Percentiles rank a stretch among this genome's conserved stretches.
Conservation (phyloP, 2,797 vertebrate species). For the Semaprochilodus insignis region DNA sequence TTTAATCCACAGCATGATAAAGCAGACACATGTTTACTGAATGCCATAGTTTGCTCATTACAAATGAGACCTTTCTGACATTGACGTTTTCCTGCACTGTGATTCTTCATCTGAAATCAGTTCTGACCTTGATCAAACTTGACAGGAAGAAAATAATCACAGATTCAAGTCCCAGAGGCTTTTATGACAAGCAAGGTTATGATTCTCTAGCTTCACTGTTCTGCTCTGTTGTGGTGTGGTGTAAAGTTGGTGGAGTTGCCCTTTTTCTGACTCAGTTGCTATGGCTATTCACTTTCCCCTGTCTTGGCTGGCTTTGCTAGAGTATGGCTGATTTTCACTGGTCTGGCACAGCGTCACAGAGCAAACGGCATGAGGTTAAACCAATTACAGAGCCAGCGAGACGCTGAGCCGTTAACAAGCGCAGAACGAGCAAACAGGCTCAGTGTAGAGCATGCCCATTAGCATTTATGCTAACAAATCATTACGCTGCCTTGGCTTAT, state of each 20-base stretch:
- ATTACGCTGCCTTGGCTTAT: neutral
- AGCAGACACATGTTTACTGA: neutral
- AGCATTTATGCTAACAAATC: slow-evolving; percentile 16
- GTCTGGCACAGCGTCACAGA: neutral
- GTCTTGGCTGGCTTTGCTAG: neutral
- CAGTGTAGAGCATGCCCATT: slow-evolving; percentile 2
- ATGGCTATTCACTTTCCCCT: neutral
- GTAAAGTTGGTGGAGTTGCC: neutral
- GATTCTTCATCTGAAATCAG: neutral
- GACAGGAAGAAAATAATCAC: neutral
- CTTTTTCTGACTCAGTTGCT: neutral
- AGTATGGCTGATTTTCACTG: slow-evolving; percentile 20
- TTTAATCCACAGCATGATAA: neutral
- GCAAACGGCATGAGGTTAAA: slow-evolving; percentile 60
- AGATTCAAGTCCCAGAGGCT: neutral
- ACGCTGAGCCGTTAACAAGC: slow-evolving; percentile 51
- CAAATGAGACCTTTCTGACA: neutral
- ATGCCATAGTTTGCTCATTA: neutral
- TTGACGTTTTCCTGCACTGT: neutral
- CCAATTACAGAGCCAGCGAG: slow-evolving; percentile 61
- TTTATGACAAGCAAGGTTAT: too few species aligned
- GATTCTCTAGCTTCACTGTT: neutral
- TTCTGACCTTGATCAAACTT: neutral
- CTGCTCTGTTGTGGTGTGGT: neutral
- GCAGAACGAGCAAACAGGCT: slow-evolving; percentile 44